Conservation (phyloP, 2,888 invertebrate species). For the Acanthopleura granulata region DNA sequence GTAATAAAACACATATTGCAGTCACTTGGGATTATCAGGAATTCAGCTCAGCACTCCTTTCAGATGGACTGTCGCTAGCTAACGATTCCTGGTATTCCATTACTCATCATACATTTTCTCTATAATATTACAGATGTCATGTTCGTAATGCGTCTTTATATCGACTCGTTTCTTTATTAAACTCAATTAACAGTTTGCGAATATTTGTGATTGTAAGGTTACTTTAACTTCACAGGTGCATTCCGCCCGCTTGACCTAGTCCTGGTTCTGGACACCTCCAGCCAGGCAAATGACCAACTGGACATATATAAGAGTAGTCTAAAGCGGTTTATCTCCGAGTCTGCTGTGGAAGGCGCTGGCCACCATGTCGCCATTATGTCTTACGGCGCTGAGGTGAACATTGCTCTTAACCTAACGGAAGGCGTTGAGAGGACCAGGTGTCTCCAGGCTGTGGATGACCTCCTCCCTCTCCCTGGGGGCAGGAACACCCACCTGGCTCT, state of each 20-base stretch:
- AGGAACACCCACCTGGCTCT: not conserved
- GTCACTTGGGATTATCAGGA: too few relatives aligned
- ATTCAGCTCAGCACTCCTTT: too few relatives aligned
- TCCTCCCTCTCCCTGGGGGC: too few relatives aligned
- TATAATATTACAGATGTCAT: too few relatives aligned
- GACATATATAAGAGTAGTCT: not conserved
- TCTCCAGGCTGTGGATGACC: not conserved
- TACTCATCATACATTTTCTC: too few relatives aligned
- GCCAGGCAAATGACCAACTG: not conserved
- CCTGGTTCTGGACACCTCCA: not conserved
- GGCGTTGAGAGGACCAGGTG: not conserved
- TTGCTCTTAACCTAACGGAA: not conserved
- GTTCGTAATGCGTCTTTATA: too few relatives aligned
- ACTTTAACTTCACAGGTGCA: not conserved
- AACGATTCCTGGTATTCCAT: too few relatives aligned
- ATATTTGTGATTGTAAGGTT: not conserved
- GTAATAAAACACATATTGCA: too few relatives aligned
- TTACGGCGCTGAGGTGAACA: not conserved
- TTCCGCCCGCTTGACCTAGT: not conserved
- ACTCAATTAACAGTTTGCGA: too few relatives aligned
- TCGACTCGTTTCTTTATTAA: too few relatives aligned
- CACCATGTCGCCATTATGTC: not conserved
- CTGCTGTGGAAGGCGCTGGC: not conserved
- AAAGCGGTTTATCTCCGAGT: not conserved
- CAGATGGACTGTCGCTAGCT: too few relatives aligned